Percentiles rank a stretch among this genome's conserved stretches.
These are phyloP conservation scores for Toxonevra muliebris DNA, from an alignment of 2,888 invertebrate species.

Conservation along the genomic window DNA sequence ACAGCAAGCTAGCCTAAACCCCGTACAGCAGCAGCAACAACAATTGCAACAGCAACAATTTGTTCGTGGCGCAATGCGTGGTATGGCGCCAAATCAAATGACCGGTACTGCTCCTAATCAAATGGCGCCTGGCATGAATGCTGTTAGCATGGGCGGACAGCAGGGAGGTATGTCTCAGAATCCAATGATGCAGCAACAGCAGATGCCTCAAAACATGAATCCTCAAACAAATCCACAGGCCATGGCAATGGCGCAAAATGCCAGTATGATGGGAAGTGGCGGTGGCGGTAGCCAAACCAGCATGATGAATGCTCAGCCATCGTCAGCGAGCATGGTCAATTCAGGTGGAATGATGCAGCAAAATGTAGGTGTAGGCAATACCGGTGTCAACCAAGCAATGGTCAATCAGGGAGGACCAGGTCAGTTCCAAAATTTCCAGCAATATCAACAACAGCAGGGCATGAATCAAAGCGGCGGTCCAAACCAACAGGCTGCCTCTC, in stretches of 20 bases:
- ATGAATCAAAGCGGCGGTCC: conserved; percentile 58
- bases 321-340: conserved; percentile 51
- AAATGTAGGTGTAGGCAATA: conserved; percentile 39
- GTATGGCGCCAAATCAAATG: conserved; percentile 64
- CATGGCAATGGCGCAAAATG: conserved; percentile 52
- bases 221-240: conserved; percentile 43
- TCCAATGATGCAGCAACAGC: conserved; percentile 53
- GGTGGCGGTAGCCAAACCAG: conserved; percentile 38
- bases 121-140: conserved; percentile 65
- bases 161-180: conserved; percentile 58
- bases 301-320: conserved; percentile 48
- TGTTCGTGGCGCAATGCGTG: conserved; percentile 60
- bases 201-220: conserved; percentile 39
- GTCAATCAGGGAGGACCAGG: conserved; percentile 61
- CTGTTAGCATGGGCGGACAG: conserved; percentile 63
- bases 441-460: conserved; percentile 62
- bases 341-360: conserved; percentile 60
- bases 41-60: conserved; percentile 60
- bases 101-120: conserved; percentile 56
- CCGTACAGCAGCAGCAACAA: conserved; percentile 53
- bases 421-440: conserved; percentile 73
- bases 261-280: conserved; percentile 54
- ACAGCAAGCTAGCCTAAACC: conserved; percentile 43
- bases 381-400: conserved; percentile 48
- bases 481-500: conserved; percentile 54